Evolutionary conservation across 2,113 vertebrate species (phyloP).

Genomic region (Caloenas nicobarica): DNA sequence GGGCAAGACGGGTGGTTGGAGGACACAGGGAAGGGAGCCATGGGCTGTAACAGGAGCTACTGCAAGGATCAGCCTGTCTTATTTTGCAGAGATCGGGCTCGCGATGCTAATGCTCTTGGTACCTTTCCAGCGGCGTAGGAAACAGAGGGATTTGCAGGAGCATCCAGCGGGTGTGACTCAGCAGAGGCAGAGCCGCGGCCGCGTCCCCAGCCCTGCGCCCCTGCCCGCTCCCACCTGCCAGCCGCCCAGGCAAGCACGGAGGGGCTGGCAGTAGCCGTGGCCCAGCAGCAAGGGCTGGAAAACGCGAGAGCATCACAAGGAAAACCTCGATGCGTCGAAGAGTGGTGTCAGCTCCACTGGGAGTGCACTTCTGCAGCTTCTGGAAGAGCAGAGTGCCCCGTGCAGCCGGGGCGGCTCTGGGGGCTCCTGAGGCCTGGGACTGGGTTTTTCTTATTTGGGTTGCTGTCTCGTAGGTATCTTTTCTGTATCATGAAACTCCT

Average conservation of each 20-base stretch:
- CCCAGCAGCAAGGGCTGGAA: background rate
- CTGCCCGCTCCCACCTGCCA: background rate
- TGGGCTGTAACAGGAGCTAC: background rate
- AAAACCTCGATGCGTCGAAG: background rate
- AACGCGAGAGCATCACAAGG: background rate
- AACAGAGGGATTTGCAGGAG: constrained; percentile 17
- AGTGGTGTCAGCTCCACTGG: background rate
- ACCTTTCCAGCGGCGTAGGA: background rate
- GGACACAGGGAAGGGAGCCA: background rate
- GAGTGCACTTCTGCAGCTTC: background rate
- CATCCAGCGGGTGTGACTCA: background rate
- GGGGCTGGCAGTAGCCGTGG: background rate
- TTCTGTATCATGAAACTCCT: background rate
- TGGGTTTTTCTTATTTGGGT: background rate
- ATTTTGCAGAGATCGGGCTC: background rate
- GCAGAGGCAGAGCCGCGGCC: constrained; percentile 26
- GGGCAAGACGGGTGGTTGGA: background rate
- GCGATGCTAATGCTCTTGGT: constrained; percentile 27
- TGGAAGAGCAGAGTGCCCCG: background rate
- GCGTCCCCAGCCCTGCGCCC: background rate
- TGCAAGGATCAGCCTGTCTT: background rate
- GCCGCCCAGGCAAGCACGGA: background rate
- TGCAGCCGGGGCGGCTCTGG: background rate
- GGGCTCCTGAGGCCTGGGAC: background rate
- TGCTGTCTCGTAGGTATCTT: background rate